These are phyloP conservation scores for Cardiocondyla obscurior DNA, from an alignment of 1,140 invertebrate genomes.

Conservation along the genomic window DNA sequence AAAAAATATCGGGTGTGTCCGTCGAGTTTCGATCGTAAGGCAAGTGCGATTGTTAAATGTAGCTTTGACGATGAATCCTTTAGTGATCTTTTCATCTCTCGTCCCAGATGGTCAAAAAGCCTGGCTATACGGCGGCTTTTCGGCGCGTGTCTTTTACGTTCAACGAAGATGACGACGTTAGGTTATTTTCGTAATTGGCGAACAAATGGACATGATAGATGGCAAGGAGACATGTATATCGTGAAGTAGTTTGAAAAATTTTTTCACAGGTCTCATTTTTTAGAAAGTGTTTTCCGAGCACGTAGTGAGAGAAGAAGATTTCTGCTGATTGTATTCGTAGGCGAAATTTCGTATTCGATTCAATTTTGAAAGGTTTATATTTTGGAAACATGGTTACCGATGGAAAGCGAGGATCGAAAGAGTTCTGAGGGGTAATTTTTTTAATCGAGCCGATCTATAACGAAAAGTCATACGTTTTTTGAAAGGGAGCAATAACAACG, in stretches of 20 bases:
- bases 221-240: background rate
- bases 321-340: conserved; percentile 18
- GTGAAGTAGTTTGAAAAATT: conserved; percentile 48
- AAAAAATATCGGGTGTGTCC: background rate
- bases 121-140: conserved; percentile 76
- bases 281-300: background rate
- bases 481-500: conserved; percentile 61
- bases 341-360: conserved; percentile 23
- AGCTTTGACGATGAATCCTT: conserved; percentile 83
- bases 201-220: conserved; percentile 57
- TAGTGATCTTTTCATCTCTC: conserved; percentile 81
- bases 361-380: conserved; percentile 25
- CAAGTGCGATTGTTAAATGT: conserved; percentile 75
- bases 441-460: conserved; percentile 26
- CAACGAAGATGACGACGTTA: conserved; percentile 79
- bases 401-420: conserved; percentile 5
- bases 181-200: conserved; percentile 71
- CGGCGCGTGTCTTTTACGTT: conserved; percentile 78
- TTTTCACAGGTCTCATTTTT: background rate
- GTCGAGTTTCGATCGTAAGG: conserved; percentile 59
- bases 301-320: conserved; percentile 21
- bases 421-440: background rate
- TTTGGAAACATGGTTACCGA: background rate
- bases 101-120: conserved; percentile 79
- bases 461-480: conserved; percentile 45